Conservation (phyloP, 2,113 vertebrate species). For the rabbit (Oryctolagus cuniculus) region DNA sequence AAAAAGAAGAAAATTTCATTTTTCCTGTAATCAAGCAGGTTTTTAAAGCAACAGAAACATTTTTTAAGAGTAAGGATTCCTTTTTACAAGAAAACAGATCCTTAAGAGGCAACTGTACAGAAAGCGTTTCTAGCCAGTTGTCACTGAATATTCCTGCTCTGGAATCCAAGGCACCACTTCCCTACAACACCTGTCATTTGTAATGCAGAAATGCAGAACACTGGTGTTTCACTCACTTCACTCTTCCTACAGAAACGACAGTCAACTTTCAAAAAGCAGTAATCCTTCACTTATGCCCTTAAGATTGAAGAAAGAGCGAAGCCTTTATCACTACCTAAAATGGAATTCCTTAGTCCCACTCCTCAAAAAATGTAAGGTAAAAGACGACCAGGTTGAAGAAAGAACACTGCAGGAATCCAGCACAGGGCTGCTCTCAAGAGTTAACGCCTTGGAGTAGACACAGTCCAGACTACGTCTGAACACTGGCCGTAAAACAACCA, state of each 20-base stretch:
- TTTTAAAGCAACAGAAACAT: neutral
- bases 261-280: neutral
- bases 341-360: neutral
- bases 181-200: neutral
- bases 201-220: neutral
- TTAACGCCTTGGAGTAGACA: neutral
- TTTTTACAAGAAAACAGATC: neutral
- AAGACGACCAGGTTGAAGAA: neutral
- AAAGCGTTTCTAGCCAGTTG: neutral
- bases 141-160: neutral
- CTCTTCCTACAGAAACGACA: neutral
- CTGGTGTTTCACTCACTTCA: neutral
- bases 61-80: neutral
- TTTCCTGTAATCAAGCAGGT: neutral
- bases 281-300: neutral
- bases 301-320: neutral
- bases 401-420: neutral
- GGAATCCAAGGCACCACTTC: neutral
- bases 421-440: fast-evolving
- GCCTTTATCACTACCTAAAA: slow-evolving; percentile 1
- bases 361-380: neutral
- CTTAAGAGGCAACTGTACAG: neutral
- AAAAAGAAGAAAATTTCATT: neutral
- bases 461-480: neutral
- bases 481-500: neutral